Percentiles rank a stretch among this genome's conserved stretches.
These are phyloP conservation scores for Passer montanus DNA, from an alignment of 2,113 vertebrate genomes.

Conservation along the genomic window DNA sequence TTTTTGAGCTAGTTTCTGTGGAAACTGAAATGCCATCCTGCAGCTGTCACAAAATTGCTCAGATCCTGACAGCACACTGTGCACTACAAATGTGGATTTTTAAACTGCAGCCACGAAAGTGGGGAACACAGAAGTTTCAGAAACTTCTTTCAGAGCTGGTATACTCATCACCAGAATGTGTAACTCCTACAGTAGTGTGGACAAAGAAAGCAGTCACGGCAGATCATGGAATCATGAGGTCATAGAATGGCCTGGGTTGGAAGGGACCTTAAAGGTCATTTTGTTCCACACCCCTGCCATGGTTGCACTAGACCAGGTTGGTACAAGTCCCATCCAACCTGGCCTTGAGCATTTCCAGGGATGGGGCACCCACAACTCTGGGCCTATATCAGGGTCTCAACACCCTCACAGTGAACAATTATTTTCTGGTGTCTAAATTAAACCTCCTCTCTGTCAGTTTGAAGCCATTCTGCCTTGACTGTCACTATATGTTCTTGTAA, in stretches of 20 bases:
- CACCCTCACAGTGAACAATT: not conserved
- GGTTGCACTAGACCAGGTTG: not conserved
- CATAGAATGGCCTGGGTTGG: not conserved
- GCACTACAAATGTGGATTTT: not conserved
- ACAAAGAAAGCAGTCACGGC: not conserved
- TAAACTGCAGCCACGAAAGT: not conserved
- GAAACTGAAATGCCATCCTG: slow-evolving; percentile 23
- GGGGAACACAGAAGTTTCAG: not conserved
- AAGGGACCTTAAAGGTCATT: not conserved
- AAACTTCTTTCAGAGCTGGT: not conserved
- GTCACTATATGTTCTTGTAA: not conserved
- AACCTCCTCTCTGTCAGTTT: not conserved
- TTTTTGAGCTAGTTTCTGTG: slow-evolving; percentile 23
- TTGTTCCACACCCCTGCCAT: not conserved
- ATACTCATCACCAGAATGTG: accelerated
- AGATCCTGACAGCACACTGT: not conserved
- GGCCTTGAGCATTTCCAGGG: not conserved
- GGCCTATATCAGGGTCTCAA: not conserved
- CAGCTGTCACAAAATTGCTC: not conserved
- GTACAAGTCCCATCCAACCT: not conserved
- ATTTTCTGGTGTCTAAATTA: not conserved
- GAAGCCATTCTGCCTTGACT: not conserved
- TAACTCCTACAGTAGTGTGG: not conserved
- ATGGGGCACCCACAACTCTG: not conserved
- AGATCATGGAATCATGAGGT: not conserved